Evolutionary conservation across 2,797 vertebrate species (phyloP), one percentile per base, ranked within the genome.

Genomic region (Sardinella longiceps): DNA sequence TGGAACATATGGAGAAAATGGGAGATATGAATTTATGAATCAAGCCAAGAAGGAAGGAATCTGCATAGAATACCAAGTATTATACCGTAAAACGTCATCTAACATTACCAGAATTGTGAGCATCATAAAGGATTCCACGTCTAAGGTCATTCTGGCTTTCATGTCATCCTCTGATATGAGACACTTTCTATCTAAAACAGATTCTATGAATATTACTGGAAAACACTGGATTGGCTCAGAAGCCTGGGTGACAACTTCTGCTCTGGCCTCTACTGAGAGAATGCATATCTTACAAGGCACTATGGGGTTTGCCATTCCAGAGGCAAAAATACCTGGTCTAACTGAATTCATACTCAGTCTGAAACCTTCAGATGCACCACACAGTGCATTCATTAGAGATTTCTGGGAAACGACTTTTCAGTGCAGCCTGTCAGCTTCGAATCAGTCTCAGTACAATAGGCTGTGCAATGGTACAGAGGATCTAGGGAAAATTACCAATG

Each of bases 101-200:
- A 30, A 89, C 4, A 1, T 0, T 1, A 0, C 37, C 0, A 0
- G 5, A 33, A 80, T 92, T 81, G 56, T 86, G 1, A 25, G 91
- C 10, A 58, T 82, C 2, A 82, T 94, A 14, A 37, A 37, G 88
- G 80, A n/a, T 0, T 92, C 91, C 50, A 88, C 90, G 1, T 92
- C 91, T 50, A 93, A 90, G 18, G 91, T 92, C 30, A 85, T 93
- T 15, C 80, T 94, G 77, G 46, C 92, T 66, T 94, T 93, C 83
- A 89, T 92, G 90, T 89, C 91, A 18, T 84, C 90, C 20, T 88
- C 80, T 1, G 87, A 60, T 10, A 83, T 89, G 1, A 83, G 84
- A 20, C 20, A 12, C 0, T 91, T 94, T 39, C 25, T 93, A 6
- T 83, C 85, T 50, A 9, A 51, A 51, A 86, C 91, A 5, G 87